Evolutionary conservation across 2,113 vertebrate genomes (phyloP), one percentile per base, ranked within the genome.

Genomic region (Noctilio leporinus): DNA sequence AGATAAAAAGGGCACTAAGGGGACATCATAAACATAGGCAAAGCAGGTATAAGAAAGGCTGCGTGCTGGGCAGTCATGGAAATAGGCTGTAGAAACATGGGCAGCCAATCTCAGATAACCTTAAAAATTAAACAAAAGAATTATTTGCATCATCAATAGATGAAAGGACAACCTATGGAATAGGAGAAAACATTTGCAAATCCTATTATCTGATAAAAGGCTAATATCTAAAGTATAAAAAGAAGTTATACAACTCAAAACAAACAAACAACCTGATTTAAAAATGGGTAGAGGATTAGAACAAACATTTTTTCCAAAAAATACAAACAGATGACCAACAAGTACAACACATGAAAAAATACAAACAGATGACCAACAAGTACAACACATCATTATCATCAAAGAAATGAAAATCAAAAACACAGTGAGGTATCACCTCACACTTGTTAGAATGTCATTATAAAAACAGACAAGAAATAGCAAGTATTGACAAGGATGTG

Each of bases 61-160:
- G 59, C 82, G 19, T 45, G 35, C 14, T 95, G 20, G 26, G 49
- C 62, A 62, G 4, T 45, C 89, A 73, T 49, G 28, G 65, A 40
- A 89, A 80, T 40, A 77, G 40, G 33, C 11, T 17, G 45, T 12
- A 83, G 0, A 91, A 24, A 76, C n/a, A 92, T 22, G 28, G 7
- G 1, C 22, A 1, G 17, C 10, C 77, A 87, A 83, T 47, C 40
- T 77, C 30, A 80, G 62, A 64, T 49, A 83, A 65, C 7, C 17
- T 86, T 94, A 57, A 93, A 92, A 94, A 55, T 43, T 89, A 81
- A 85, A 57, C 22, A 91, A 77, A 95, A 57, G 19, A 57, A 55
- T 64, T 80, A 92, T 43, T 1, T 76, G 20, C 5, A 89, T 12
- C 20, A 89, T 11, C 35, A 67, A 89, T 28, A 77, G 77, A 89